Conservation (phyloP, 1,140 invertebrate species). For the Drosophila athabasca region DNA sequence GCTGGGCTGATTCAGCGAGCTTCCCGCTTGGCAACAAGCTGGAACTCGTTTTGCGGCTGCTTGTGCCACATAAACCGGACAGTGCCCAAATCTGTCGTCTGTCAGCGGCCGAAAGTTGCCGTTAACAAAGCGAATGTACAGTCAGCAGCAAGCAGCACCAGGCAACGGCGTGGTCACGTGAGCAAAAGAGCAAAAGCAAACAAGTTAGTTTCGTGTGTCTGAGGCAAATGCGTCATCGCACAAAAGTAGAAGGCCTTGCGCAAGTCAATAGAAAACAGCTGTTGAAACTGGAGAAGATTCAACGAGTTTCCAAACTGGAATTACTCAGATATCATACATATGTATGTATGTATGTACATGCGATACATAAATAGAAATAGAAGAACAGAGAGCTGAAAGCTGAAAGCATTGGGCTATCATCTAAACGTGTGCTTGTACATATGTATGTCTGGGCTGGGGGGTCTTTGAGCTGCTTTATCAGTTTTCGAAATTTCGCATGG, state of each 20-base stretch:
- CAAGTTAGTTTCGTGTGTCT: constrained; percentile 45
- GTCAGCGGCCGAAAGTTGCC: constrained; percentile 44
- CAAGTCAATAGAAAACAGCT: constrained; percentile 58
- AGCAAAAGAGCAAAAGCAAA: constrained; percentile 34
- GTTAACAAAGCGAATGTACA: constrained; percentile 59
- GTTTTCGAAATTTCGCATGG: constrained; percentile 39
- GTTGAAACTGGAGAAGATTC: constrained; percentile 17
- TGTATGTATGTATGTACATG: too few relatives aligned
- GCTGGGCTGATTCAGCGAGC: constrained; percentile 32
- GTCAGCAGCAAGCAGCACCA: constrained; percentile 30
- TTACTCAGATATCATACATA: neutral
- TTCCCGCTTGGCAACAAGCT: constrained; percentile 50
- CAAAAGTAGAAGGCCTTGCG: constrained; percentile 49
- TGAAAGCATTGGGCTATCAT: neutral
- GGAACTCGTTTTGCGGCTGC: constrained; percentile 28
- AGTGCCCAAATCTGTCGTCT: constrained; percentile 7
- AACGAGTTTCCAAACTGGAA: neutral
- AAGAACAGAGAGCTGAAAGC: neutral
- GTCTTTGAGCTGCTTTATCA: constrained; percentile 25
- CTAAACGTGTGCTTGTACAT: neutral
- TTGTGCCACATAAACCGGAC: constrained; percentile 47
- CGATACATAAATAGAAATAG: too few relatives aligned
- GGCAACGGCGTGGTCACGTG: constrained; percentile 45
- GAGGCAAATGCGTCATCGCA: constrained; percentile 50
- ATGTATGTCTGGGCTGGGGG: constrained; percentile 1